A percentile compares a stretch with the other conserved stretches of the same genome.
Conservation (phyloP, 2,113 vertebrate species). For the Herpailurus yagouaroundi region DNA sequence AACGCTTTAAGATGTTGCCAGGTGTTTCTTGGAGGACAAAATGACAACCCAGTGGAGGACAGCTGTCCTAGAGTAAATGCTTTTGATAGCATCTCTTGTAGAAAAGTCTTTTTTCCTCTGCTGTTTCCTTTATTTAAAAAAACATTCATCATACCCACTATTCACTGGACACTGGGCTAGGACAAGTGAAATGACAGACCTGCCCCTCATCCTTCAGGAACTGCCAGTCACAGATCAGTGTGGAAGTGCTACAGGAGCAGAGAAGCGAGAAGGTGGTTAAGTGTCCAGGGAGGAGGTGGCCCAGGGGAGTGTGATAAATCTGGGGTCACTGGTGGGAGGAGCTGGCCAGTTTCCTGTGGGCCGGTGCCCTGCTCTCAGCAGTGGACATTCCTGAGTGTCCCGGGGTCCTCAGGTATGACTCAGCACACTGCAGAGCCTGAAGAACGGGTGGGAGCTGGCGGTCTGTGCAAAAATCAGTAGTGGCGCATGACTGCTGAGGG, state of each 20-base stretch:
- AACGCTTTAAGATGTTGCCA: not conserved
- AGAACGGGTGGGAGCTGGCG: not conserved
- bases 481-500: rapidly evolving
- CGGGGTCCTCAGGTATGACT: rapidly evolving
- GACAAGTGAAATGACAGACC: not conserved
- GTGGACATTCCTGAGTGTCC: too few species aligned
- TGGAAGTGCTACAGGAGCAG: not conserved
- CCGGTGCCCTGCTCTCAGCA: not conserved
- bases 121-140: not conserved
- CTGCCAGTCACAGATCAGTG: not conserved
- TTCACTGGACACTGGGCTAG: not conserved
- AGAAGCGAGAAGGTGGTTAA: not conserved
- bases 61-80: not conserved
- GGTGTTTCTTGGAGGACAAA: not conserved
- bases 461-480: not conserved
- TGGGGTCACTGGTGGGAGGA: rapidly evolving
- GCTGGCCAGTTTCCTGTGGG: not conserved
- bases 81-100: not conserved
- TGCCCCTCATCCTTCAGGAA: not conserved
- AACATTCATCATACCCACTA: not conserved
- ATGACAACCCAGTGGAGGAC: not conserved
- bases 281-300: not conserved
- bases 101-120: not conserved
- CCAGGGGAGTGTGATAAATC: rapidly evolving
- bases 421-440: not conserved